phyloP scores from a whole-genome alignment of 2,888 invertebrate genomes.

The Drosophila acutilabella region DNA sequence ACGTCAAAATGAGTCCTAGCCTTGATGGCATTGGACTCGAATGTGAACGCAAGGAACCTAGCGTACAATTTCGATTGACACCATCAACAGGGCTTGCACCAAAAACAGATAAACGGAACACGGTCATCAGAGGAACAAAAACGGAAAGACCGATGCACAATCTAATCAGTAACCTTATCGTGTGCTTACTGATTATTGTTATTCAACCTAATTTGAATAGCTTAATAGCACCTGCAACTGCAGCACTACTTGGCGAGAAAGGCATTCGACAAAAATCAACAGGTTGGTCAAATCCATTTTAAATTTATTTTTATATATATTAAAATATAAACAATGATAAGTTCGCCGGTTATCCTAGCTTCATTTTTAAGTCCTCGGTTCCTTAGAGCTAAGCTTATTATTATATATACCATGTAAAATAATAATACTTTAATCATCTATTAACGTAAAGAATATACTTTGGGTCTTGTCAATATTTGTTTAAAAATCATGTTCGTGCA shows the following conservation, averaged over 20 bases:
- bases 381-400: too few species aligned
- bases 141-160: constrained; percentile 14
- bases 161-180: too few species aligned
- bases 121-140: constrained; percentile 21
- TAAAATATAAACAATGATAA: background rate
- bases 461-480: too few species aligned
- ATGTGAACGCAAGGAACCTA: constrained; percentile 72
- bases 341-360: too few species aligned
- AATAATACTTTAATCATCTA: too few species aligned
- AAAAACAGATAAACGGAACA: constrained; percentile 16
- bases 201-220: constrained; percentile 80
- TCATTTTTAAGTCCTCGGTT: too few species aligned
- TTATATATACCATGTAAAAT: too few species aligned
- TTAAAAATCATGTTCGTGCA: too few species aligned
- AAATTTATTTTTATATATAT: background rate
- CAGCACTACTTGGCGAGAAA: constrained; percentile 68
- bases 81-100: constrained; percentile 22
- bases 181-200: constrained; percentile 70
- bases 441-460: too few species aligned
- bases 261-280: constrained; percentile 80
- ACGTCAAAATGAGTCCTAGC: constrained; percentile 82
- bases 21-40: constrained; percentile 84
- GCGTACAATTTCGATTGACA: constrained; percentile 63
- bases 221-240: constrained; percentile 68
- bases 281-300: constrained; percentile 68